Conservation (phyloP, 2,113 vertebrate genomes). For the Onychorhynchus coronatus region DNA sequence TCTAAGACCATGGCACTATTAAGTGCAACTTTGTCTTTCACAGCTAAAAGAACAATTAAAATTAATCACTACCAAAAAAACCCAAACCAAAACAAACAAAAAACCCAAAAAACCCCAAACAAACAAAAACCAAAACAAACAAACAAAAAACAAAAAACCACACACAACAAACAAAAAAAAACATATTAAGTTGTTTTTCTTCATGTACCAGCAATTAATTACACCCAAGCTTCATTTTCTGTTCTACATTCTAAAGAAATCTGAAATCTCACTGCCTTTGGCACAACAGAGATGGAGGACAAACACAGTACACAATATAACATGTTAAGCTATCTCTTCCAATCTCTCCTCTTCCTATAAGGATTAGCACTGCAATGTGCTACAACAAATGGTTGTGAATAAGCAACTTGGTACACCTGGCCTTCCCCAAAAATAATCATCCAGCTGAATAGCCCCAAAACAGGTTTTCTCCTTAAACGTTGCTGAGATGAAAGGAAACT, state of each 20-base stretch:
- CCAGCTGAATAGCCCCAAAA: neutral
- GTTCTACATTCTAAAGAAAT: neutral
- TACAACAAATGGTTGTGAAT: constrained; percentile 14
- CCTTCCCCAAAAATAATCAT: neutral
- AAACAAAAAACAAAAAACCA: no score
- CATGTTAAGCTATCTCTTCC: neutral
- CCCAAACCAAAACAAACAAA: no score
- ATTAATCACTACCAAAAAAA: neutral
- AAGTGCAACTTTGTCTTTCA: neutral
- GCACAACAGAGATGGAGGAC: neutral
- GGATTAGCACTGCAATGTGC: constrained; percentile 1
- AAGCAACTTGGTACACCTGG: constrained; percentile 14
- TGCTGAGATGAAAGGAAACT: neutral
- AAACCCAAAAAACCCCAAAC: no score
- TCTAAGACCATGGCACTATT: neutral
- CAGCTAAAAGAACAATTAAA: neutral
- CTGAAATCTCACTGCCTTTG: neutral
- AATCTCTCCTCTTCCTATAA: neutral
- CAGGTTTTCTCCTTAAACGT: neutral
- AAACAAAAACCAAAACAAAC: no score
- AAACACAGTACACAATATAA: neutral
- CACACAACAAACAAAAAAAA: no score
- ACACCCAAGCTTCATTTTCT: neutral
- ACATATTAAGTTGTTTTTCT: neutral
- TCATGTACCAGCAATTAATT: neutral